These are phyloP conservation scores for Bubo blakistoni DNA, from an alignment of 2,113 vertebrate species.

Conservation along the genomic window DNA sequence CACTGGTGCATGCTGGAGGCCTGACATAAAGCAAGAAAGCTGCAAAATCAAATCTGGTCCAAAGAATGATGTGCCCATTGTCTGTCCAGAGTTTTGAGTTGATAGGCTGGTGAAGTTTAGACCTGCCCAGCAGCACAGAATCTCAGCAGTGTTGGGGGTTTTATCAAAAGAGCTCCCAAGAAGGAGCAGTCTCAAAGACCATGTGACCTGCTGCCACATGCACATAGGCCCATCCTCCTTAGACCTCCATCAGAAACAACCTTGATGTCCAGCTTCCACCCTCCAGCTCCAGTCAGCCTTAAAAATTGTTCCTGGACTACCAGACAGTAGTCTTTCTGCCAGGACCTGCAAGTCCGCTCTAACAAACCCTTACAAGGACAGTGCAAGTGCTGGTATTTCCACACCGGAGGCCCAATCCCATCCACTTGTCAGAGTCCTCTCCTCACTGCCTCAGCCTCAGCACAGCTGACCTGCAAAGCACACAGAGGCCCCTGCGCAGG, in stretches of 20 bases:
- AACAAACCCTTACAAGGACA: not conserved
- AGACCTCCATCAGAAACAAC: not conserved
- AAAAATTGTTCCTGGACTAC: not conserved
- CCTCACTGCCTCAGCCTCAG: not conserved
- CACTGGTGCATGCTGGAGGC: not conserved
- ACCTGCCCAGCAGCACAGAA: not conserved
- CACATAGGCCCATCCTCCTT: not conserved
- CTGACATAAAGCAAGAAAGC: not conserved
- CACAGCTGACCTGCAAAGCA: not conserved
- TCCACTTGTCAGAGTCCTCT: not conserved
- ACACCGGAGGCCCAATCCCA: not conserved
- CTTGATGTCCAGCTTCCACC: not conserved
- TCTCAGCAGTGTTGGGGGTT: not conserved
- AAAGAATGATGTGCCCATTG: not conserved
- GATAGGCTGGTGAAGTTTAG: no score
- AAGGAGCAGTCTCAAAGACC: not conserved
- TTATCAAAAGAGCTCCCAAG: not conserved
- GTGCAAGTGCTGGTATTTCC: not conserved
- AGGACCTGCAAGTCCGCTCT: not conserved
- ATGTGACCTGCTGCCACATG: not conserved
- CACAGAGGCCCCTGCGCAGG: rapidly evolving
- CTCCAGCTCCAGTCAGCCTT: not conserved
- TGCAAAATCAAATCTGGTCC: not conserved
- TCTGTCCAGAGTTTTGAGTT: not conserved
- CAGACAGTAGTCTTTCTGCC: not conserved